These are phyloP conservation scores for Sesamia nonagrioides DNA, from an alignment of 1,140 invertebrate species.

Conservation along the genomic window DNA sequence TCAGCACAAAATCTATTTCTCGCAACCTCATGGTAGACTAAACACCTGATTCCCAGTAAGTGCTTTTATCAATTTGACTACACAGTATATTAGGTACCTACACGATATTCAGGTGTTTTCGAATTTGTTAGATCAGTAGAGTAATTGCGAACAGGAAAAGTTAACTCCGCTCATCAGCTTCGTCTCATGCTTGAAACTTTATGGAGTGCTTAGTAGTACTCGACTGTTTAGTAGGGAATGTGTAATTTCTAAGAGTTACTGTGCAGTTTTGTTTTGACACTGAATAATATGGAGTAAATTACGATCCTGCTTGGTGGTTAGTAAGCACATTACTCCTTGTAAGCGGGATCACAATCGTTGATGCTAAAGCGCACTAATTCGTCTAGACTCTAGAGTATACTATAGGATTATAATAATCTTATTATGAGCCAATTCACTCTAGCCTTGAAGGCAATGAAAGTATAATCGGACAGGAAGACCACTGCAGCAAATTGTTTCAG, in stretches of 20 bases:
- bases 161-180: neutral
- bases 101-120: neutral
- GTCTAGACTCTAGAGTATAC: too few relatives aligned
- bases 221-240: too few relatives aligned
- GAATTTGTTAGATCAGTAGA: conserved; percentile 2
- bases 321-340: too few relatives aligned
- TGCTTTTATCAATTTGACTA: conserved; percentile 29
- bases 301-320: too few relatives aligned
- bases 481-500: too few relatives aligned
- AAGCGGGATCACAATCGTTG: too few relatives aligned
- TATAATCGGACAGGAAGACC: too few relatives aligned
- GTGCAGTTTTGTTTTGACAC: neutral
- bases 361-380: too few relatives aligned
- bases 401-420: too few relatives aligned
- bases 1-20: conserved; percentile 12
- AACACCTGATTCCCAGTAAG: conserved; percentile 30
- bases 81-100: conserved; percentile 17
- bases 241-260: neutral
- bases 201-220: conserved; percentile 1
- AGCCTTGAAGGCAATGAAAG: too few relatives aligned
- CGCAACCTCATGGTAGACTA: neutral
- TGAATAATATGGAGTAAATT: too few relatives aligned
- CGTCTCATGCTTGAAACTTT: neutral
- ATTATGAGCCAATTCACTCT: too few relatives aligned
- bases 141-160: conserved; percentile 2